A percentile compares a stretch with the other conserved stretches of the same genome.
These are phyloP conservation scores for Scylla paramamosain DNA, from an alignment of 1,140 invertebrate species.

Conservation along the genomic window DNA sequence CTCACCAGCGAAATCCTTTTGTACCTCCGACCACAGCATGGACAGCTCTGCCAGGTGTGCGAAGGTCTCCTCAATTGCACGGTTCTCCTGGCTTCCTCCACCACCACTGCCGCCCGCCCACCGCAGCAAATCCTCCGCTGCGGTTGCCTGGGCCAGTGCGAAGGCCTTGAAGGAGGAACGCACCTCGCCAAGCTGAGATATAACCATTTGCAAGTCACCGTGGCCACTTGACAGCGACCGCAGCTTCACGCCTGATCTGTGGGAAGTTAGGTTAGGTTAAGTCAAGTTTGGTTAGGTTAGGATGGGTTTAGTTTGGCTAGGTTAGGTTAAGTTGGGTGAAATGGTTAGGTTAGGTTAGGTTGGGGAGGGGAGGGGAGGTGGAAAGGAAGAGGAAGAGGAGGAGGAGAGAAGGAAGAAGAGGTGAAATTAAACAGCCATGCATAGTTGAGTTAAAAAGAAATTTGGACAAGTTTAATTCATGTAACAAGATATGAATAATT, in stretches of 20 bases:
- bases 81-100: conserved; percentile 81
- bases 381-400: no score
- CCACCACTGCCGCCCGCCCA: conserved; percentile 80
- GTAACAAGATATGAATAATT: no score
- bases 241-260: conserved; percentile 83
- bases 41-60: conserved; percentile 82
- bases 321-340: no score
- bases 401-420: no score
- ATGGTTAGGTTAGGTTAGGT: no score
- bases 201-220: conserved; percentile 82
- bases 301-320: no score
- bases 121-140: conserved; percentile 82
- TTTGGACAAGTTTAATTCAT: no score
- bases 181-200: conserved; percentile 83
- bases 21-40: conserved; percentile 82
- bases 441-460: no score
- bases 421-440: no score
- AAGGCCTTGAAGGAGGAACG: conserved; percentile 81
- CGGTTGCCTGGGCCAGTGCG: conserved; percentile 81
- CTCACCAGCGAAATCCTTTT: conserved; percentile 82
- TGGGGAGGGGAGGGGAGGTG: no score
- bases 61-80: conserved; percentile 82
- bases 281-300: no score
- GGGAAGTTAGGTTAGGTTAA: no score
- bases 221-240: conserved; percentile 82